phyloP scores from a whole-genome alignment of 2,797 vertebrate species.

The Leontopithecus rosalia region DNA sequence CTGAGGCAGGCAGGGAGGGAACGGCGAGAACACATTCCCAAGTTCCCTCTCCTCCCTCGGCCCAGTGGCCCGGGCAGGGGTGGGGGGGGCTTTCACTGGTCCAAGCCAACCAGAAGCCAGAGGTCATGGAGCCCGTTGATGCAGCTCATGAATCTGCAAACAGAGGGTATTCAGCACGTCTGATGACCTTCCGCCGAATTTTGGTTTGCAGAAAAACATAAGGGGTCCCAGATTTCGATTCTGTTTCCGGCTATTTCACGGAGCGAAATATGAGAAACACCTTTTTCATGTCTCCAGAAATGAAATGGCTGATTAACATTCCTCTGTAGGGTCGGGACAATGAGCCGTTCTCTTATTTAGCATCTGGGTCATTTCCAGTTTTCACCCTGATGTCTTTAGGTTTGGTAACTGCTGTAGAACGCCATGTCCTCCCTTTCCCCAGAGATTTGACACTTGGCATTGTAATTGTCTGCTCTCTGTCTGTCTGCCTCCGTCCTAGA shows the following conservation, averaged over 20 bases:
- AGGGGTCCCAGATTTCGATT: not conserved
- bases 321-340: not conserved
- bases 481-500: not conserved
- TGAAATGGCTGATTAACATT: not conserved
- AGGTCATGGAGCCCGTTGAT: not conserved
- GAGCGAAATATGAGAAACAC: not conserved
- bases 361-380: not conserved
- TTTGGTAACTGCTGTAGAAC: not conserved
- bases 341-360: not conserved
- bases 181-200: not conserved
- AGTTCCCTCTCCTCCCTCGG: not conserved
- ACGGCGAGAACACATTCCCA: not conserved
- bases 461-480: not conserved
- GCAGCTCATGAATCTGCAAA: not conserved
- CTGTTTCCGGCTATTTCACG: not conserved
- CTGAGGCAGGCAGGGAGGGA: too few relatives aligned
- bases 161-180: not conserved
- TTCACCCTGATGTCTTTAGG: not conserved
- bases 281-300: not conserved
- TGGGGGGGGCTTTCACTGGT: not conserved
- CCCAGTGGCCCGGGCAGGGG: too few relatives aligned
- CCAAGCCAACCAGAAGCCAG: not conserved
- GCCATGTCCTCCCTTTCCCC: accelerated
- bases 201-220: not conserved
- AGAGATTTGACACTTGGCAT: not conserved